Percentiles rank a stretch among this genome's conserved stretches.
Conservation (phyloP, 1,140 invertebrate genomes). For the Drosophila dunni region DNA sequence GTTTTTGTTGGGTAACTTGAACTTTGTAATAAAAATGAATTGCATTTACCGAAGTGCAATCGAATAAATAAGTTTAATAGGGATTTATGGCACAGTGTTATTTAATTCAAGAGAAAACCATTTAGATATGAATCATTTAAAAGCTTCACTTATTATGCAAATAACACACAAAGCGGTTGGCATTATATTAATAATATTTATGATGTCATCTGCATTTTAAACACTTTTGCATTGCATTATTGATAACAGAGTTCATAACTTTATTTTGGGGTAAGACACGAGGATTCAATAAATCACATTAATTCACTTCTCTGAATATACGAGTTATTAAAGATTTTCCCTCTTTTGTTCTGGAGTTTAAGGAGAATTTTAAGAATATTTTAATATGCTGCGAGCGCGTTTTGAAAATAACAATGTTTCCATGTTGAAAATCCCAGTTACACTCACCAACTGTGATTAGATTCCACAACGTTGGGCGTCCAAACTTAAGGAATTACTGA, state of each 20-base stretch:
- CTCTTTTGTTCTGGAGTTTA: not conserved
- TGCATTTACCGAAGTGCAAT: conserved; percentile 9
- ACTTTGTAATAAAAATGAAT: conserved; percentile 28
- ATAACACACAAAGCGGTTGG: conserved; percentile 13
- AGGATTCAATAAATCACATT: conserved; percentile 20
- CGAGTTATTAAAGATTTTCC: not conserved
- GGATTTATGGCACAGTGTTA: conserved; percentile 16
- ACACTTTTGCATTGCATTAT: conserved; percentile 15
- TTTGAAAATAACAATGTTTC: conserved; percentile 64
- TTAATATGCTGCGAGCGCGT: conserved; percentile 27
- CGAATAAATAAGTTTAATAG: conserved; percentile 27
- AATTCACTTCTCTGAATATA: not conserved
- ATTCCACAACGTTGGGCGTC: conserved; percentile 74
- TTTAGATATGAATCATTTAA: conserved; percentile 36
- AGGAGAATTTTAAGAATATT: not conserved
- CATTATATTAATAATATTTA: conserved; percentile 26
- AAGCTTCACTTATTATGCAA: conserved; percentile 39
- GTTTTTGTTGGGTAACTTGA: conserved; percentile 47
- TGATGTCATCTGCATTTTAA: conserved; percentile 27
- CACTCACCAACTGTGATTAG: conserved; percentile 84
- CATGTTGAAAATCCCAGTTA: conserved; percentile 84
- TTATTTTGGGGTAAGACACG: conserved; percentile 11
- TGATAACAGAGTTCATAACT: too few species aligned
- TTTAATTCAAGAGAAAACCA: conserved; percentile 12
- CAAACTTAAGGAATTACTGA: conserved; percentile 84